These are phyloP conservation scores for Martes martes DNA, from an alignment of 2,113 vertebrate genomes.

Conservation along the genomic window DNA sequence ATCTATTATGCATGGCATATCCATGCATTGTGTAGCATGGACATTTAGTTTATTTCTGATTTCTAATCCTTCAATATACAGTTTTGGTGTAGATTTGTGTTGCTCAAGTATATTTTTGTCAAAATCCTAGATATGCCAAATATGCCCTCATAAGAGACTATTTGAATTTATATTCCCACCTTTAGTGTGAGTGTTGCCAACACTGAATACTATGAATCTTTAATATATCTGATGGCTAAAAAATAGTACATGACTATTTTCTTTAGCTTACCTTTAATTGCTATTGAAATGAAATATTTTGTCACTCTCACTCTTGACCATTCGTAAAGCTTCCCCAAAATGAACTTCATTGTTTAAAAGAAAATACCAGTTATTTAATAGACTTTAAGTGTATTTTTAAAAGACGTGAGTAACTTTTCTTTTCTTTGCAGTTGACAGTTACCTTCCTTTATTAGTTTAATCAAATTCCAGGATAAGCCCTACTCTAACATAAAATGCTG, in stretches of 20 bases:
- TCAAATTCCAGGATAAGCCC: background rate
- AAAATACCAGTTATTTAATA: background rate
- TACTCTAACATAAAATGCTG: background rate
- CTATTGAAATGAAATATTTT: conserved; percentile 35
- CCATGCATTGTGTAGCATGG: background rate
- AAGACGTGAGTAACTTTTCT: background rate
- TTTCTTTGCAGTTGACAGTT: background rate
- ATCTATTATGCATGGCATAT: background rate
- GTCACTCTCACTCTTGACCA: background rate
- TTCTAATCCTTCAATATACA: background rate
- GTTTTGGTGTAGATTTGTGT: background rate
- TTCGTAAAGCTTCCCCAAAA: background rate
- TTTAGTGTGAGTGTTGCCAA: background rate
- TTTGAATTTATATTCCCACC: background rate
- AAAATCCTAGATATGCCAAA: background rate
- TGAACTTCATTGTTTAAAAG: conserved; percentile 5
- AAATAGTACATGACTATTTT: background rate
- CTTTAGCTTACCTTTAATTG: background rate
- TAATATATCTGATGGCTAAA: background rate
- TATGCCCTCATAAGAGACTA: background rate
- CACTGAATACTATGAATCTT: conserved; percentile 1
- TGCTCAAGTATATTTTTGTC: background rate
- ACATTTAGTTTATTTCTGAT: background rate
- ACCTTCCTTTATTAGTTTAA: conserved; percentile 17
- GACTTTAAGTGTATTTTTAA: background rate